A percentile compares a stretch with the other conserved stretches of the same genome.
phyloP scores from a whole-genome alignment of 2,888 invertebrate species.

The Pemphredon lugubris region DNA sequence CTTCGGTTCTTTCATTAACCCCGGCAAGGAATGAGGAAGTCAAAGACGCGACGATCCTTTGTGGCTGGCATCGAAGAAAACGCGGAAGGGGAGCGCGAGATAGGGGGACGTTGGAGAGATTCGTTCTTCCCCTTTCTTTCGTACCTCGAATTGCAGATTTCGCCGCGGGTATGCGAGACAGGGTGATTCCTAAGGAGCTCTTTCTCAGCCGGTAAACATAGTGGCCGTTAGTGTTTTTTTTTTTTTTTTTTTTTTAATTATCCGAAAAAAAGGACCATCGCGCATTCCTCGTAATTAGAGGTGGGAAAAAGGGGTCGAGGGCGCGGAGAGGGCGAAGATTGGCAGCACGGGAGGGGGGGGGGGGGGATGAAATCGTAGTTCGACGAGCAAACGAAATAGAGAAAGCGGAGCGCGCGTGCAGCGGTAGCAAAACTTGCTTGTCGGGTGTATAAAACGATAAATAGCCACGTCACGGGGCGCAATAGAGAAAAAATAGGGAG shows the following conservation, averaged over 20 bases:
- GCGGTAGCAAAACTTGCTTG: constrained; percentile 65
- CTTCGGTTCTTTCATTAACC: constrained; percentile 45
- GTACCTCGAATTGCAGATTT: constrained; percentile 74
- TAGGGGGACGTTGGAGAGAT: constrained; percentile 45
- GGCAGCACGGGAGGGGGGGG: background rate
- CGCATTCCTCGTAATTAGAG: background rate
- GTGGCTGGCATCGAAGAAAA: constrained; percentile 38
- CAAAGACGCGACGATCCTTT: constrained; percentile 55
- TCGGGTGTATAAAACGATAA: constrained; percentile 74
- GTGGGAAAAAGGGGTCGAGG: too few relatives aligned
- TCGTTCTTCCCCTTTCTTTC: constrained; percentile 39
- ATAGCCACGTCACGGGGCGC: constrained; percentile 67
- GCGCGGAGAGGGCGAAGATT: constrained; percentile 6
- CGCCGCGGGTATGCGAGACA: constrained; percentile 69
- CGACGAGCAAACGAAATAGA: constrained; percentile 48
- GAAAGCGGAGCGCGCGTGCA: constrained; percentile 2
- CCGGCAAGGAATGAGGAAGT: constrained; percentile 19
- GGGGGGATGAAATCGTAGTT: constrained; percentile 6
- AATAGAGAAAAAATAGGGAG: constrained; percentile 52
- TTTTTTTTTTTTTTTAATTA: constrained; percentile 58
- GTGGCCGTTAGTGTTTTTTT: too few relatives aligned
- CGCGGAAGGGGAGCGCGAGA: too few relatives aligned
- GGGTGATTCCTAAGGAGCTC: constrained; percentile 25
- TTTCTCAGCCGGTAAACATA: background rate
- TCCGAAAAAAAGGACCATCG: constrained; percentile 7